Evolutionary conservation across 2,113 vertebrate genomes (phyloP).

Genomic region (Zeus faber): DNA sequence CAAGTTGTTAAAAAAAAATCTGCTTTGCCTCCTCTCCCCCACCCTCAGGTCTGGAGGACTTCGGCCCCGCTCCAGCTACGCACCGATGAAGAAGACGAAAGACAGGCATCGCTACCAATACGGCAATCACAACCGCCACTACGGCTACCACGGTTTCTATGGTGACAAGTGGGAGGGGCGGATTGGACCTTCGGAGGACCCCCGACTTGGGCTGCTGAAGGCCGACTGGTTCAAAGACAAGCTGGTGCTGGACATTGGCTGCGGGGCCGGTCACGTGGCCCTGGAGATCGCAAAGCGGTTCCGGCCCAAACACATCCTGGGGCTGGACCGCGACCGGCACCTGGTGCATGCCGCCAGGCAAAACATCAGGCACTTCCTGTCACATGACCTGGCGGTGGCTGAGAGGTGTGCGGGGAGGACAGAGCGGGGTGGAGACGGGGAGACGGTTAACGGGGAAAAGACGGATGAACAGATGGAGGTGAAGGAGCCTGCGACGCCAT

Average conservation of each 20-base stretch:
- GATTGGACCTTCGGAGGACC: constrained; percentile 70
- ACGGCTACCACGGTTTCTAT: constrained; percentile 84
- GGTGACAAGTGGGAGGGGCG: constrained; percentile 75
- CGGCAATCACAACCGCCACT: constrained; percentile 83
- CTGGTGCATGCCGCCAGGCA: constrained; percentile 81
- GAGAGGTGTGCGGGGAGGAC: constrained; percentile 9
- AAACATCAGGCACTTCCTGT: constrained; percentile 87
- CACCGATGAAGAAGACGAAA: constrained; percentile 34
- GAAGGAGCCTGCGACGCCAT: not conserved
- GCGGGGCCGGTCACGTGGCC: constrained; percentile 85
- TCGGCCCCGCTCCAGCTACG: not conserved
- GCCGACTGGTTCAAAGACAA: constrained; percentile 85
- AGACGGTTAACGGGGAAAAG: not conserved
- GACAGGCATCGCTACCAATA: constrained; percentile 73
- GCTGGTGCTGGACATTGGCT: constrained; percentile 84
- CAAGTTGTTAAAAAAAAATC: too few species aligned
- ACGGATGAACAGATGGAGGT: not conserved
- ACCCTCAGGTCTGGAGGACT: constrained; percentile 38
- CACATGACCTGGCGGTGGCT: constrained; percentile 62
- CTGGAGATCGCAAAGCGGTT: constrained; percentile 79
- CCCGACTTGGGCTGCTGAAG: constrained; percentile 72
- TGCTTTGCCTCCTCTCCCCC: not conserved
- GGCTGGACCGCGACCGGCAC: constrained; percentile 81
- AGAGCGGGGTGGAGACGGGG: constrained; percentile 2
- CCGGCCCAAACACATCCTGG: constrained; percentile 80